Evolutionary conservation across 2,113 vertebrate genomes (phyloP), one percentile per base, ranked within the genome.

Genomic region (Pogona vitticeps): DNA sequence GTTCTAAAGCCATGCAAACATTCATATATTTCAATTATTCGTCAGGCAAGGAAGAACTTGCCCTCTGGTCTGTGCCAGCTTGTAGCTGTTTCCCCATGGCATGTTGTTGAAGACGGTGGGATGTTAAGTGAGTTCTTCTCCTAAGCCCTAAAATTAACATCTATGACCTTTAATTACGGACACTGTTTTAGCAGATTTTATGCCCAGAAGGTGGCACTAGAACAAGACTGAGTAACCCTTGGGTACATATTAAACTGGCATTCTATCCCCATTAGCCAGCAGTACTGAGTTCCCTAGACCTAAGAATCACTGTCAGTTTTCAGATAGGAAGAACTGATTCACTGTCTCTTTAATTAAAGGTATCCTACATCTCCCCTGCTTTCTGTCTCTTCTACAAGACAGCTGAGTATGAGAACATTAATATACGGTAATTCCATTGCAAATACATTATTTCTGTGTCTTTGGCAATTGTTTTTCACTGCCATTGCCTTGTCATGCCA

Each of bases 1-100:
- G 9, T 76, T 89, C 23, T 86, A 88, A 92, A 91, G 87, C 89
- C 80, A 82, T 33, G 36, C 77, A 97, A 85, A 78, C 80, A 93
- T 91, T 91, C 73, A 42, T 88, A 46, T 88, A 88, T 93, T 91
- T 85, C 89, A 88, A 87, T 89, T 67, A 73, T 86, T 89, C 75
- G 65, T 68, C 85, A 88, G 88, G 83, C n/a, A 78, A 76, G 73
- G 67, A 85, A 6, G 84, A 83, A 52, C 13, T 18, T 88, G 90
- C 46, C 87, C 84, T 75, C 80, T 67, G 79, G 38, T 61, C 56
- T 79, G 28, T 86, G 88, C 76, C 81, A 92, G 83, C 80, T 70
- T 89, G 86, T 87, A 82, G 65, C 42, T 70, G 88, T 88, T 87
- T 81, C 63, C 40, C 68, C 82, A 0, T 31, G 2, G n/a, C 78